Base-by-base conservation (phyloP, 2,113 vertebrate genomes). In the Chloebia gouldiae region DNA sequence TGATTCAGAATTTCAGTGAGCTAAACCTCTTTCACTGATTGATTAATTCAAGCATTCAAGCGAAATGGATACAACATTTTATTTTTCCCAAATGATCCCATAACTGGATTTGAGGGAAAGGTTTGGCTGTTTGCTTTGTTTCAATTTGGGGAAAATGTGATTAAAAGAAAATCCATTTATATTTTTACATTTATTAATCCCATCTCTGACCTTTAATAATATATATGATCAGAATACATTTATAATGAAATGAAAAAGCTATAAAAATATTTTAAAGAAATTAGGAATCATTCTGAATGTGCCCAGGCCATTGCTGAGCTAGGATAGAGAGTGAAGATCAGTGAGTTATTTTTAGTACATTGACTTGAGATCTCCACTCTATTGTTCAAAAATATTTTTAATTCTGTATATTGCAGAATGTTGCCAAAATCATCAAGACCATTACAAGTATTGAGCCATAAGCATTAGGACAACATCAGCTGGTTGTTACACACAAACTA, bases 171-270 rank as follows among this genome's bases (percentile, higher is more conserved):
- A 82, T n/a, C 25, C 1, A 56, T 71, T 94, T 61, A 28, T 51
- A 90, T 35, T 56, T 81, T 84, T 54, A 4, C 39, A 39, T 60
- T 68, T 31, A 83, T 77, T 87, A 85, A 31, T 19, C 2, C 0
- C n/a, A 59, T 15, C 33, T 30, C 63, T 72, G 39, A 71, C 19
- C 10, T 72, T 68, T 69, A 87, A 64, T 69, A 85, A 87, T 39
- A 79, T 56, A 31, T 15, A 40, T 47, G 14, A 81, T 45, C 40
- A 85, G 21, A 82, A 80, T 56, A 80, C 76, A 79, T 16, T 40
- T 37, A 20, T 39, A 94, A 85, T 33, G 3, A 85, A 96, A 94
- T 79, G 2, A 91, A 93, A 93, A 81, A 88, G 10, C 40, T 69
- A 50, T 40, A 49, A 57, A 86, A 79, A 57, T 15, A 45, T 69